Base-by-base conservation (phyloP, 1,140 invertebrate species). In the Drosophila rhopaloa region DNA sequence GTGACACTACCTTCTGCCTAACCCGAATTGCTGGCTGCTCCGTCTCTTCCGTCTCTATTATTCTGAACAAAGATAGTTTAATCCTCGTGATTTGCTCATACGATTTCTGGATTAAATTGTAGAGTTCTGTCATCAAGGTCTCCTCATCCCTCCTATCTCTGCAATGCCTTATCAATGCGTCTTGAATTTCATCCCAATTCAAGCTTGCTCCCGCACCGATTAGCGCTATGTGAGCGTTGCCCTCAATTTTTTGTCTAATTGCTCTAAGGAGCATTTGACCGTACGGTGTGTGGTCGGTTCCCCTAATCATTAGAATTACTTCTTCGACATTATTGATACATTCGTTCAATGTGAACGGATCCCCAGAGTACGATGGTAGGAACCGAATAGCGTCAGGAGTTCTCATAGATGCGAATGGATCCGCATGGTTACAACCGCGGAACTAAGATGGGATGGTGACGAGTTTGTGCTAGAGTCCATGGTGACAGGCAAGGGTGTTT, bases 61-160 rank as follows among this genome's bases (percentile, higher is more conserved):
- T 1, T 41, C 40, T 41, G 13, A 41, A 41, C 11, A 41, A n/a
- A 1, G 13, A 16, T 19, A 19, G n/a, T 16, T 44, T 44, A 3
- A 44, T 41, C 43, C 27, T 48, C 3, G 24, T 48, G 16, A 29
- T n/a, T 10, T 46, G 44, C 4, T 46, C 44, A 10, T 46, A 29
- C 5, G 24, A 27, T 13, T 11, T 48, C 27, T 29, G 24, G n/a
- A 48, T 41, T 0, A 32, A 46, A 19, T 58, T 58, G 9, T 37
- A 59, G 1, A 48, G 16, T n/a, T 59, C 43, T 1, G 29, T 14
- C 57, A 37, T 59, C 3, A 59, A 7, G 2, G 43, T 27, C 24
- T 48, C 43, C 7, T 58, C 29, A 29, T 59, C 29, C 7, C 43
- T 48, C 6, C 43, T 59, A 9, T 47, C 43, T 13, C 14, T 58